Base-by-base conservation (phyloP, 2,113 vertebrate species). In the Phylloscopus trochilus region DNA sequence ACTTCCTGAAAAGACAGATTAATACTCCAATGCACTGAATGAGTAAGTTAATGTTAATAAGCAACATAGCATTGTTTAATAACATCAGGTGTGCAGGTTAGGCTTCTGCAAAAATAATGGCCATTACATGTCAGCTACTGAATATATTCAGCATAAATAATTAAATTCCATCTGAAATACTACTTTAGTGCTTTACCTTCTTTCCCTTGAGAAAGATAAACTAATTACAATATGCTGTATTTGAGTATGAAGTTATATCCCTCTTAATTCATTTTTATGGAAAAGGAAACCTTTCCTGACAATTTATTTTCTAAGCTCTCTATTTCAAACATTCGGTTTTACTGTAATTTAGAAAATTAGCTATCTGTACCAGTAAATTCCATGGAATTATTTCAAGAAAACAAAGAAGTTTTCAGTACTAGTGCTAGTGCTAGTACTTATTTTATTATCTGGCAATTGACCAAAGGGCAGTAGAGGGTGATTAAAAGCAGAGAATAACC, bases 301-400 rank as follows among this genome's bases (percentile, higher is more conserved):
- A 69, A 76, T 55, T 86, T 84, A 51, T 91, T 86, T 94, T 75
- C 56, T 79, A 88, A 86, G 49, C 11, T 37, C 47, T 75, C 15
- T 60, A 41, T 92, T 83, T 83, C 41, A 83, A 72, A 21, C 31
- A 80, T 53, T 77, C 64, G 27, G 8, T 58, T 85, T 92, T 89
- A 67, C 27, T 60, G 15, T 82, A 79, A 85, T 95, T 90, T 77
- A 80, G 76, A 89, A 93, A 89, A 92, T 49, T n/a, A 89, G 5
- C 4, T 87, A 46, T 52, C 52, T 67, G 13, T 60, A 72, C 30
- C 35, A 78, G n/a, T 93, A 93, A 90, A 87, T 64, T 82, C 62
- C 39, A 46, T 19, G 5, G 30, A 70, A 91, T 85, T 70, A 78
- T 75, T 92, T 68, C 17, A 58, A 64, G 41, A 94, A 89, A 87